Evolutionary conservation across 1,140 invertebrate genomes (phyloP).

Genomic region (Sitobion miscanthi): DNA sequence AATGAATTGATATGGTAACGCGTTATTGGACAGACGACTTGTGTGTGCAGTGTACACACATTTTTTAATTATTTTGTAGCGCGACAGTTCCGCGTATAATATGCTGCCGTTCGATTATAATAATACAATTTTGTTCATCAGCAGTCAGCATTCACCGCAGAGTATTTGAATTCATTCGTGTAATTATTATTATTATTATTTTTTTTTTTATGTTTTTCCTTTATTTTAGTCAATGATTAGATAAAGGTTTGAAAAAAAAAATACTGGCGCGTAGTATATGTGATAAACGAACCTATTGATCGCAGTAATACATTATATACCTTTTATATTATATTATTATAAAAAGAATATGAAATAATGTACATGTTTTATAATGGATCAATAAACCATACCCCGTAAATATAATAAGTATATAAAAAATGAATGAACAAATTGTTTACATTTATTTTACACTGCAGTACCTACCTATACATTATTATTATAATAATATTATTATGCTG

Average conservation of each 20-base stretch:
- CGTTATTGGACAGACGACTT: background rate
- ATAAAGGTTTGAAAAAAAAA: background rate
- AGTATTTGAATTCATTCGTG: background rate
- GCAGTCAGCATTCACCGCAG: background rate
- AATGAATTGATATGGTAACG: background rate
- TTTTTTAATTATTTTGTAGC: background rate
- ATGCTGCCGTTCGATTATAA: background rate
- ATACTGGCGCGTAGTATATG: background rate
- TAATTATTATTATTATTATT: background rate
- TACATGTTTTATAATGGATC: constrained; percentile 22
- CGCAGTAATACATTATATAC: constrained; percentile 8
- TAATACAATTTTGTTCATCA: background rate
- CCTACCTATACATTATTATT: background rate
- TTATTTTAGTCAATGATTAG: constrained; percentile 3
- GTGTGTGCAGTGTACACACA: background rate
- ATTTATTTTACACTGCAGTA: background rate
- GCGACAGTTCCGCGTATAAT: background rate
- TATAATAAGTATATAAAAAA: background rate
- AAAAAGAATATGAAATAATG: background rate
- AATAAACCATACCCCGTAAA: background rate
- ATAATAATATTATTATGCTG: background rate
- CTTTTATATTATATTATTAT: background rate
- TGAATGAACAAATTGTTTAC: constrained; percentile 24
- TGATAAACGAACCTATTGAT: constrained; percentile 1
- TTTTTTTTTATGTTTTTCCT: background rate